Evolutionary conservation across 2,113 vertebrate genomes (phyloP), one percentile per base, ranked within the genome.

Genomic region (Australoheros scitulus): DNA sequence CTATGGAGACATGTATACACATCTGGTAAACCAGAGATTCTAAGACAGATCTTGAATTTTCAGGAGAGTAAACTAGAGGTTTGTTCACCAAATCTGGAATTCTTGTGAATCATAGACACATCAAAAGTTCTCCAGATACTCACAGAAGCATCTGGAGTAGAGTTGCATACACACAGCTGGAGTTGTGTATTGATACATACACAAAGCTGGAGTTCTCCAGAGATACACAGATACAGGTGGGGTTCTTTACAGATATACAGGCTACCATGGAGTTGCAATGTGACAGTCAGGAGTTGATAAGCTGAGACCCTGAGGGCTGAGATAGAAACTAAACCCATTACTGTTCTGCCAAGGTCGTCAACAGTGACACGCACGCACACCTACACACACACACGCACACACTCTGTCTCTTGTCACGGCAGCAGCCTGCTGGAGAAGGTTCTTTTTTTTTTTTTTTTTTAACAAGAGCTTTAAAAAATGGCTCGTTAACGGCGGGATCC

Each of bases 281-380:
- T 83, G 89, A 84, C 41, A 77, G 81, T 82, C 76, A 61, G 76
- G 50, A 79, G 65, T 76, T 86, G 83, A 91, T 89, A 81, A 79
- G 60, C 56, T 34, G 59, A 84, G 82, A 76, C 79, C 82, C 72
- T 52, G 55, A 85, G 80, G 88, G 36, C 85, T 43, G 61, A 80
- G 75, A 81, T 70, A 29, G 58, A 78, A 80, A 56, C 85, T 80
- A 65, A 87, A 88, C 20, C 56, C 20, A 72, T 77, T 85, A 78
- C 65, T 78, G 78, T 60, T 86, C 59, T 82, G 80, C 87, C 82
- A 85, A 80, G 83, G 87, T 87, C 81, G 65, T 80, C 76, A 61
- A 38, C 61, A 74, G 83, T 61, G 38, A 76, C 86, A 80, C 41
- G 61, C 65, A 61, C 29, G 47, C 29, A 85, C 29, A 64, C 18